Conservation (phyloP, 2,888 invertebrate species). For the Coenonympha glycerion region DNA sequence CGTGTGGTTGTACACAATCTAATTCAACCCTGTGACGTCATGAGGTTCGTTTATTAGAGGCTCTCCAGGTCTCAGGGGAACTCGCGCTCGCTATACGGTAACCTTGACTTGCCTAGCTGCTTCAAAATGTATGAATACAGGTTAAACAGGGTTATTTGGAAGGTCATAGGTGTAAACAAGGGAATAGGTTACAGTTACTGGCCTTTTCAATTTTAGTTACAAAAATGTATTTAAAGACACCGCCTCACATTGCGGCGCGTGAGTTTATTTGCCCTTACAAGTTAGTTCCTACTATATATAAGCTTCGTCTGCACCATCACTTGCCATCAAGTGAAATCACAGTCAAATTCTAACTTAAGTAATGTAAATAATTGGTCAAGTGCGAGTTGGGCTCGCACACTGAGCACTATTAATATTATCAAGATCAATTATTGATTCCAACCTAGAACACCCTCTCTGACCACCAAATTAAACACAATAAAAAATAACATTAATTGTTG, state of each 20-base stretch:
- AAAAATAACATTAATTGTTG: too few relatives aligned
- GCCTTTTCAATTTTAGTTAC: too few relatives aligned
- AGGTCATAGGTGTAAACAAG: too few relatives aligned
- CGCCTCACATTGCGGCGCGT: too few relatives aligned
- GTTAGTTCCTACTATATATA: neutral
- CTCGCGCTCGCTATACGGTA: neutral
- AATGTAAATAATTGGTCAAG: neutral
- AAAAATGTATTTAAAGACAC: too few relatives aligned
- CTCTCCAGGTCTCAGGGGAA: neutral
- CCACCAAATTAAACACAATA: too few relatives aligned
- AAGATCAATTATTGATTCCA: too few relatives aligned
- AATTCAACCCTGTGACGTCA: slow-evolving; percentile 36
- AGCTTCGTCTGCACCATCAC: neutral
- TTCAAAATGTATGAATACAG: neutral
- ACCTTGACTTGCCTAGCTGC: neutral
- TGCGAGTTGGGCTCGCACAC: too few relatives aligned
- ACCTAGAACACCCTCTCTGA: too few relatives aligned
- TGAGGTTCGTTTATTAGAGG: slow-evolving; percentile 22
- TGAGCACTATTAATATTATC: too few relatives aligned
- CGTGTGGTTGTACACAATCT: slow-evolving; percentile 13
- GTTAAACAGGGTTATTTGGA: too few relatives aligned
- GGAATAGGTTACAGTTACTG: too few relatives aligned
- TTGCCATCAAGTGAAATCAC: neutral
- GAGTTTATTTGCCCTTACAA: neutral
- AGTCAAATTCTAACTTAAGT: neutral